These are phyloP conservation scores for Cinara cedri DNA, from an alignment of 2,888 invertebrate genomes.

Conservation along the genomic window DNA sequence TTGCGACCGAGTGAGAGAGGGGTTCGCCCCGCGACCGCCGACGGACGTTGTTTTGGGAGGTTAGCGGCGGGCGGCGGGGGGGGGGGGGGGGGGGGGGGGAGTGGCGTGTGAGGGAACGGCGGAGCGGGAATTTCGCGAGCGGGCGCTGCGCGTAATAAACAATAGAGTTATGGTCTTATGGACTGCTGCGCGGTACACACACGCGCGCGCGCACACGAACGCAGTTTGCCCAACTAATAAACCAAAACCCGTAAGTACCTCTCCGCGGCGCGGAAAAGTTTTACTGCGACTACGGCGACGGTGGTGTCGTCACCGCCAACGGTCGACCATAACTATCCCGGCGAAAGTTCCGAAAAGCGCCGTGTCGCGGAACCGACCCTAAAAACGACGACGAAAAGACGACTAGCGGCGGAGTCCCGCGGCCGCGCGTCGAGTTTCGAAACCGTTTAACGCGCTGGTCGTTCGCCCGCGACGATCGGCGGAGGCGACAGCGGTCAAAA, in stretches of 20 bases:
- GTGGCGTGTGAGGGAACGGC: too few relatives aligned
- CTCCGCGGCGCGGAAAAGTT: constrained; percentile 31
- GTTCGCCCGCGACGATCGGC: too few relatives aligned
- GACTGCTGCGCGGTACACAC: constrained; percentile 13
- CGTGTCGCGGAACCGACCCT: background rate
- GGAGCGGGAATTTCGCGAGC: too few relatives aligned
- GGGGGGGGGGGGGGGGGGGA: too few relatives aligned
- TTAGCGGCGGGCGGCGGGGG: too few relatives aligned
- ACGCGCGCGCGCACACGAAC: background rate
- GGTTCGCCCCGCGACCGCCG: too few relatives aligned
- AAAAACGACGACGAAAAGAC: too few relatives aligned
- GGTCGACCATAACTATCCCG: constrained; percentile 25
- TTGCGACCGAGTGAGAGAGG: too few relatives aligned
- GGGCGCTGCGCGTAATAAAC: constrained; percentile 23
- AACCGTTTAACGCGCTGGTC: too few relatives aligned
- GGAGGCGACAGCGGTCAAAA: too few relatives aligned
- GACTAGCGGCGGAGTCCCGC: background rate
- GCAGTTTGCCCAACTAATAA: constrained; percentile 47
- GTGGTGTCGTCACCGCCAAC: constrained; percentile 31
- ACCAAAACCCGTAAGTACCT: constrained; percentile 52
- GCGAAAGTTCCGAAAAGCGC: constrained; percentile 20
- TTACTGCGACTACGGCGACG: background rate
- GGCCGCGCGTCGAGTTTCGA: background rate
- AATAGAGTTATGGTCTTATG: constrained; percentile 49
- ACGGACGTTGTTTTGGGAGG: too few relatives aligned